Evolutionary conservation across 2,797 vertebrate genomes (phyloP).

Genomic region (Ctenopoma multispine): DNA sequence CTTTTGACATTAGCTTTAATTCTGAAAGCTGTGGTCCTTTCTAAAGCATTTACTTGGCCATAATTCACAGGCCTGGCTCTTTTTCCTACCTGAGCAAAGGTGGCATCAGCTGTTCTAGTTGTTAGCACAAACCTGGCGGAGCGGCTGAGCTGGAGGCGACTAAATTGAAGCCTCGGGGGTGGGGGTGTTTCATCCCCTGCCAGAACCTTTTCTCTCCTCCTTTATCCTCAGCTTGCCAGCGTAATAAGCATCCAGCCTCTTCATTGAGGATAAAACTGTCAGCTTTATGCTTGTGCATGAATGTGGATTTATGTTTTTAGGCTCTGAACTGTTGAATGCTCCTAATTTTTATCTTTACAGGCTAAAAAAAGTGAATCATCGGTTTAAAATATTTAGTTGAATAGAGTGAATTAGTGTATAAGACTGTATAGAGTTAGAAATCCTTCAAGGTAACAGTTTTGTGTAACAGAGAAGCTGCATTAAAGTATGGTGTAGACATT

Average conservation of each 20-base stretch:
- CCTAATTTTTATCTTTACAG: constrained; percentile 8
- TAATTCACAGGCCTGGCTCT: constrained; percentile 32
- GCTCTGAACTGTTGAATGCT: constrained; percentile 15
- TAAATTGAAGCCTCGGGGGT: constrained; percentile 56
- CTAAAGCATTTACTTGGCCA: constrained; percentile 29
- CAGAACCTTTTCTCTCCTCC: constrained; percentile 53
- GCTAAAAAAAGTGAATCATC: not conserved
- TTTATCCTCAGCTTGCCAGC: constrained; percentile 42
- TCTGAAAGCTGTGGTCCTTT: constrained; percentile 24
- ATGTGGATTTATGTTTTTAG: constrained; percentile 28
- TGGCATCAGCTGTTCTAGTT: constrained; percentile 63
- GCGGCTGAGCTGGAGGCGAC: constrained; percentile 53
- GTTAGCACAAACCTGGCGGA: constrained; percentile 52
- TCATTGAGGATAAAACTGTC: constrained; percentile 29
- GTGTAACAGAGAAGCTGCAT: constrained; percentile 6
- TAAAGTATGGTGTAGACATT: not conserved
- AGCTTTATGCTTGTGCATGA: constrained; percentile 17
- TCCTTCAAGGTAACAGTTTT: not conserved
- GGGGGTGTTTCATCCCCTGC: constrained; percentile 62
- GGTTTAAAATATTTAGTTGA: not conserved
- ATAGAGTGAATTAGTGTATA: not conserved
- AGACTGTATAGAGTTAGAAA: not conserved
- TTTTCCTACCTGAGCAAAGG: constrained; percentile 37
- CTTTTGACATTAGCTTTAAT: constrained; percentile 36
- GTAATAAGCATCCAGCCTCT: constrained; percentile 44